These are phyloP conservation scores for Salmo trutta DNA, from an alignment of 2,797 vertebrate genomes.

Conservation along the genomic window DNA sequence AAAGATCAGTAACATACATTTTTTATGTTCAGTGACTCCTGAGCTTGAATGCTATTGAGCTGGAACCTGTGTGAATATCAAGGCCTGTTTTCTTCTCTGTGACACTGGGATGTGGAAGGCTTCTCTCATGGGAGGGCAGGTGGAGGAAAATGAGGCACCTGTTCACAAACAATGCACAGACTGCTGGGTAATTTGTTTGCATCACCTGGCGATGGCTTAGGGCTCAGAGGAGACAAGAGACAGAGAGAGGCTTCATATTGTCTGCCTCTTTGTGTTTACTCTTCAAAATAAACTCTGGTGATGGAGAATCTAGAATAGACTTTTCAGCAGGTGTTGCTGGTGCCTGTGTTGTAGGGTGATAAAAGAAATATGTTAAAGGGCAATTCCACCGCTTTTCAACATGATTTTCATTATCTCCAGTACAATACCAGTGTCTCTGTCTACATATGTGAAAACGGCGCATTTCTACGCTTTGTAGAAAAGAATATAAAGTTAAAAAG, in stretches of 20 bases:
- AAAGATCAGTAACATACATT: not conserved
- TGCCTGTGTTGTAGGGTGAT: not conserved
- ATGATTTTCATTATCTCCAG: too few species aligned
- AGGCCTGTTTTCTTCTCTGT: not conserved
- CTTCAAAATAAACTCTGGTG: not conserved
- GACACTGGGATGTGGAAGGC: not conserved
- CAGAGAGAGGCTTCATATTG: not conserved
- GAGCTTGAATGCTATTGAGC: slow-evolving; percentile 28
- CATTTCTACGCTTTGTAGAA: too few species aligned
- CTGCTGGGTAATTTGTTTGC: slow-evolving; percentile 36
- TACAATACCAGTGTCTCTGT: too few species aligned
- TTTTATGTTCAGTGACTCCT: slow-evolving; percentile 19
- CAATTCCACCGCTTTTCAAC: too few species aligned
- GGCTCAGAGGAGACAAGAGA: slow-evolving; percentile 2
- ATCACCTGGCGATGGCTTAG: slow-evolving; percentile 33
- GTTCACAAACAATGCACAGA: slow-evolving; percentile 25
- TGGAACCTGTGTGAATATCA: slow-evolving; percentile 19
- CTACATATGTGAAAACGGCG: too few species aligned
- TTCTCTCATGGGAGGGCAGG: slow-evolving; percentile 13
- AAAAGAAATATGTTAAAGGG: too few species aligned
- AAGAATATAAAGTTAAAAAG: too few species aligned
- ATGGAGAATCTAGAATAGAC: not conserved
- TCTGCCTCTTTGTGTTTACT: slow-evolving; percentile 8
- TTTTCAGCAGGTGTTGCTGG: not conserved
- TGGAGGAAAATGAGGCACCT: slow-evolving; percentile 34